These are phyloP conservation scores for Haemorhous mexicanus DNA, from an alignment of 2,113 vertebrate species.

Conservation along the genomic window DNA sequence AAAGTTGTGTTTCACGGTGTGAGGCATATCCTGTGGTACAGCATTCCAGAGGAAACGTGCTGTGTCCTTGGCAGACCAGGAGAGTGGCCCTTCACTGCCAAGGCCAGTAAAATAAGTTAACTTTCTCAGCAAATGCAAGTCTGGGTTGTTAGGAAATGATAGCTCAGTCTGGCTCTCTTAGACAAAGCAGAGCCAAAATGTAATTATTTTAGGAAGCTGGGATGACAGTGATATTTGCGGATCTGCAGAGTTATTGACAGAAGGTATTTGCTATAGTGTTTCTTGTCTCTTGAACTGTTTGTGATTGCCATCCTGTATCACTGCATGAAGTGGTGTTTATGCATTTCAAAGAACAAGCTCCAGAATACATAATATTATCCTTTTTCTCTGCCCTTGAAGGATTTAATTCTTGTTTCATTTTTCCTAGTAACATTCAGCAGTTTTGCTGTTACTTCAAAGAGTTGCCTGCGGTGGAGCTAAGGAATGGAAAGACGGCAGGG, in stretches of 20 bases:
- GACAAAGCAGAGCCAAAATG: neutral
- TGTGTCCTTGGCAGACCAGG: neutral
- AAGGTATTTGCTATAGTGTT: neutral
- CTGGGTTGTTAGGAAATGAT: neutral
- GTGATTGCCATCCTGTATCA: neutral
- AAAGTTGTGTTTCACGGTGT: fast-evolving
- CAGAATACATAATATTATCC: neutral
- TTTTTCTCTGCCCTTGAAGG: neutral
- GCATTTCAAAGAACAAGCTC: neutral
- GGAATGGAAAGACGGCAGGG: conserved; percentile 95
- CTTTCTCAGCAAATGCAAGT: neutral
- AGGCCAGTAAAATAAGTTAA: neutral
- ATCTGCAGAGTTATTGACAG: neutral
- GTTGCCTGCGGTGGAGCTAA: conserved; percentile 91
- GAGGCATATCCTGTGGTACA: neutral
- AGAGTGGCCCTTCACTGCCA: neutral
- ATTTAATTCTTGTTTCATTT: neutral
- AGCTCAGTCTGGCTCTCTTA: neutral
- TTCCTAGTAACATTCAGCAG: conserved; percentile 90
- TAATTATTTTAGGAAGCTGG: neutral
- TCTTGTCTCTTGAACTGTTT: neutral
- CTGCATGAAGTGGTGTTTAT: neutral
- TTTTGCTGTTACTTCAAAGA: conserved; percentile 99
- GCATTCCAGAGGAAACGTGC: neutral
- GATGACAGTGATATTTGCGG: neutral